Base-by-base conservation (phyloP, 2,113 vertebrate genomes). In the Nesoenas mayeri region DNA sequence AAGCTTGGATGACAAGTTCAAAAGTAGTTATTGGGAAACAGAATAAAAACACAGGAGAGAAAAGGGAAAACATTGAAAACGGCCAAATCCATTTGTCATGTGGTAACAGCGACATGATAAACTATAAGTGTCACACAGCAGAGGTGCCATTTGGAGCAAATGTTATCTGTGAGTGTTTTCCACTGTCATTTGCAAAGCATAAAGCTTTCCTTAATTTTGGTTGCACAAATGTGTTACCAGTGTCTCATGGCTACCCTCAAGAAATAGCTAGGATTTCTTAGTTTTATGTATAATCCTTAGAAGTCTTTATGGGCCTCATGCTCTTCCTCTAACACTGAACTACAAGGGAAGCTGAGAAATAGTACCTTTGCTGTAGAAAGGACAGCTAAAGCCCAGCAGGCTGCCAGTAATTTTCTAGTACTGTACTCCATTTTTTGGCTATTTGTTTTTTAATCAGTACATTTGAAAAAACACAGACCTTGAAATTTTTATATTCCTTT, bases 1-100 rank as follows among this genome's bases (percentile, higher is more conserved):
- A 96, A 74, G 72, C 50, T 91, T 95, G 84, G 65, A 70, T 96
- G 92, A 95, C 57, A 79, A 65, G 85, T 89, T 95, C 71, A 89
- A 74, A 96, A 91, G 88, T 48, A 91, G 53, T 89, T 64, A 38
- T 58, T 47, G 31, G 8, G 21, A 92, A 83, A 83, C 9, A 48
- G n/a, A 56, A 50, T 31, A 61, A 11, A 83, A 85, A 80, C 14
- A 6, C 25, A 65, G 56, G 69, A 65, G 14, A 79, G 31, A 79
- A 88, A 72, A 88, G 16, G 2, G 50, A 56, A 83, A 66, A 29
- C 9, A 16, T 11, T 53, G 51, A 32, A 65, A 89, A 62, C 18
- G 24, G 24, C 26, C 38, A 86, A 6, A 57, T 16, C 10, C 5
- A 1, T n/a, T 77, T 69, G 21, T 56, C 6, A 5, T 44, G 42